These are phyloP conservation scores for Scaeva pyrastri DNA, from an alignment of 2,888 invertebrate species.

Conservation along the genomic window DNA sequence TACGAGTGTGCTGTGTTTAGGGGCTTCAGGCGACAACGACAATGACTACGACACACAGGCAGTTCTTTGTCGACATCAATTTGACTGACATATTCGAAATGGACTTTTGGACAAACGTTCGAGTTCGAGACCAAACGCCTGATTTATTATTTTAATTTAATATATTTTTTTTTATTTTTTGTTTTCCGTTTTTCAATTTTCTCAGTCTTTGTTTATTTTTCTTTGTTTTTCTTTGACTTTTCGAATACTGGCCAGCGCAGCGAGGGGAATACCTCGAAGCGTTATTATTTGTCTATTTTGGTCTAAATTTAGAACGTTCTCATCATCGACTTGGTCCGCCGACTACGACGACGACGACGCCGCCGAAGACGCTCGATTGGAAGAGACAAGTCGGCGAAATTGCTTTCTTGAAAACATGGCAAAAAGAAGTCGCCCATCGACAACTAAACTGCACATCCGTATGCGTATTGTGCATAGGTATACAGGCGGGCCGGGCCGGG, in stretches of 20 bases:
- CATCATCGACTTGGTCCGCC: constrained; percentile 44
- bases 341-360: not conserved
- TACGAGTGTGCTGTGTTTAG: constrained; percentile 2
- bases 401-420: constrained; percentile 56
- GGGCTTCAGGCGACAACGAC: too few relatives aligned
- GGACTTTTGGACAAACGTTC: constrained; percentile 57
- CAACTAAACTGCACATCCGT: not conserved
- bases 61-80: constrained; percentile 72
- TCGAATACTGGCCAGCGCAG: not conserved
- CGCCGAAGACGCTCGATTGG: constrained; percentile 57
- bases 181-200: not conserved
- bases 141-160: constrained; percentile 71
- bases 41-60: too few relatives aligned
- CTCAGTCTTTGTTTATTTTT: constrained; percentile 37
- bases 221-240: constrained; percentile 10
- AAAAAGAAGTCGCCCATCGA: constrained; percentile 31
- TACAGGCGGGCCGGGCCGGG: not conserved
- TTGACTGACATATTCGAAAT: constrained; percentile 71
- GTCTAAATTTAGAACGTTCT: constrained; percentile 67
- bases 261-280: constrained; percentile 46
- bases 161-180: constrained; percentile 23
- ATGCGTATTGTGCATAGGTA: too few relatives aligned
- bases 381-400: constrained; percentile 74
- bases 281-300: constrained; percentile 41
- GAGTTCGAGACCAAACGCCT: constrained; percentile 23